Evolutionary conservation across 2,113 vertebrate genomes (phyloP).

Genomic region (Romanogobio albipinnatus): DNA sequence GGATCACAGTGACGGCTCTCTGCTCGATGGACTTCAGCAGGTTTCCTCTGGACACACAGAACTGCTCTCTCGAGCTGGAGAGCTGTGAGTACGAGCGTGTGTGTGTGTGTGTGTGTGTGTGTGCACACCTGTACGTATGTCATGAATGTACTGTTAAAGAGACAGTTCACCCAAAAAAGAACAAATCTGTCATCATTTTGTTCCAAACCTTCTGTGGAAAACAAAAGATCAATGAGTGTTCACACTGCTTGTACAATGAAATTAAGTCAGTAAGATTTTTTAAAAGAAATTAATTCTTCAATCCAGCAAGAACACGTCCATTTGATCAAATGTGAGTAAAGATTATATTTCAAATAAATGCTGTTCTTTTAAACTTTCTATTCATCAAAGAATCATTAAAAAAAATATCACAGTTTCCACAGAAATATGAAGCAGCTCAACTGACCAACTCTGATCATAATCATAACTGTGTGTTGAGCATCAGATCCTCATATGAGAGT

Average conservation of each 20-base stretch:
- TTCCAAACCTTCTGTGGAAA: neutral
- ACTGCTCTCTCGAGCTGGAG: conserved; percentile 91
- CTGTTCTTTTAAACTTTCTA: neutral
- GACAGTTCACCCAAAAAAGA: neutral
- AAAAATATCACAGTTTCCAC: neutral
- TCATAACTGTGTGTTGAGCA: no score
- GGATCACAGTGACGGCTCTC: conserved; percentile 90
- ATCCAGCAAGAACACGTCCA: no score
- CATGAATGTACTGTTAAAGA: neutral
- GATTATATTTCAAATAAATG: no score
- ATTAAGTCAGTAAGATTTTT: no score
- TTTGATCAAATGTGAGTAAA: no score
- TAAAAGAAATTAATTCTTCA: no score
- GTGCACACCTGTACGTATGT: conserved; percentile 31
- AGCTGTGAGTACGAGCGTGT: conserved; percentile 84
- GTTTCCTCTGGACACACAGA: conserved; percentile 93
- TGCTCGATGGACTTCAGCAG: conserved; percentile 94
- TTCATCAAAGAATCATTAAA: neutral
- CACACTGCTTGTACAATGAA: neutral
- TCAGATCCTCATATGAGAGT: neutral
- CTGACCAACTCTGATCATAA: neutral
- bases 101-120: conserved; percentile 27
- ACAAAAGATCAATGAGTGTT: neutral
- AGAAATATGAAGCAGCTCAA: neutral
- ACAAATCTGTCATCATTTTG: neutral